Base-by-base conservation (phyloP, 1,140 invertebrate species). In the Macrocentrus cingulum region DNA sequence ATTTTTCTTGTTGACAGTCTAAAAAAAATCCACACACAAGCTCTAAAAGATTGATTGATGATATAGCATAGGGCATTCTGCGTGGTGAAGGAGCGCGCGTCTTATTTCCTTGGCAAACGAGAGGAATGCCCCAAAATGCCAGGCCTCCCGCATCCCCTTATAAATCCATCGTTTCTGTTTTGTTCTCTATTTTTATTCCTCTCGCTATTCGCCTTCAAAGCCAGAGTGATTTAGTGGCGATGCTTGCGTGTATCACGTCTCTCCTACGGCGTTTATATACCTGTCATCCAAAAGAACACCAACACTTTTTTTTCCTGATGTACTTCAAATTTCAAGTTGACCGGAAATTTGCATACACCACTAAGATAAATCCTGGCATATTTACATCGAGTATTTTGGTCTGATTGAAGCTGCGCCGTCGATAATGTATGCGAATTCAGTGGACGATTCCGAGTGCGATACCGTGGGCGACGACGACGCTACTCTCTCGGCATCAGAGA, bases 381-480 rank as follows among this genome's bases (percentile, higher is more conserved):
- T n/a, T n/a, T n/a, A n/a, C n/a, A n/a, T n/a, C n/a, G n/a, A n/a
- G n/a, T n/a, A n/a, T n/a, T n/a, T n/a, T n/a, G n/a, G n/a, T n/a
- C 61, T 59, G 61, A 62, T 62, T 62, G 61, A 59, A 62, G 61
- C 48, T 59, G 45, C 39, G 51, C 44, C 34, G 44, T 34, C 56
- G 39, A 71, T 75, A 75, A 75, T 76, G 68, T 76, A 76, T 75
- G 74, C 74, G 70, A 69, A 72, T 75, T 64, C 74, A 68, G 69
- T 63, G 66, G 71, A 74, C 73, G 74, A 76, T 76, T 76, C 71
- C 69, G 65, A 70, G 75, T 74, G 74, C 74, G 75, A 77, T 77
- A 77, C 74, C 72, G 70, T 71, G 46, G 39, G 54, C 54, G 63
- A 60, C 56, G 54, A 55, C 53, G 65, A 51, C 54, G 34, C 9